phyloP scores from a whole-genome alignment of 2,113 vertebrate species.

The Gymnobelideus leadbeateri region DNA sequence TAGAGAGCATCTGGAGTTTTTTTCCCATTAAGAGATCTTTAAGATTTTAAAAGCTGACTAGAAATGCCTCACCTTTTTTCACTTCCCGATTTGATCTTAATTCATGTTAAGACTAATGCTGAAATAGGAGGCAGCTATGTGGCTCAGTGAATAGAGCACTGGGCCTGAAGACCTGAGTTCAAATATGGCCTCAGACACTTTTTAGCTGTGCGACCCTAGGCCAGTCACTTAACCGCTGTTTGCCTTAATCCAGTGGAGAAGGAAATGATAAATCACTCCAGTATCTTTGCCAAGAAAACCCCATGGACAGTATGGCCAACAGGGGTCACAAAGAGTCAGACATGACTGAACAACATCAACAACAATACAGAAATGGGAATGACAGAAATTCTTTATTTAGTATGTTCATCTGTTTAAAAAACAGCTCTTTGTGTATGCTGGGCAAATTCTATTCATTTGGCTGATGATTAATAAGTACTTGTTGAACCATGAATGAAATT shows the following conservation, averaged over 20 bases:
- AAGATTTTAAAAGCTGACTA: neutral
- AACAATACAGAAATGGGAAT: neutral
- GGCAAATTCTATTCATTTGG: neutral
- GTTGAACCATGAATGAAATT: constrained; percentile 1
- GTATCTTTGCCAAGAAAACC: neutral
- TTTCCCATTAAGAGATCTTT: neutral
- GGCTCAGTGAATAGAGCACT: neutral
- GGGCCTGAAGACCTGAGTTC: neutral
- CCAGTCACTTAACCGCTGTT: neutral
- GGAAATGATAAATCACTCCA: neutral
- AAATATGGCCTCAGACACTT: neutral
- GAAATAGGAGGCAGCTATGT: neutral
- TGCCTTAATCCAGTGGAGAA: neutral
- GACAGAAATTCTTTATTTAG: neutral
- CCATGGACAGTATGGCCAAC: neutral
- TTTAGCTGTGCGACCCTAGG: neutral
- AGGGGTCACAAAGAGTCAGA: neutral
- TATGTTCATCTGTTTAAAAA: neutral
- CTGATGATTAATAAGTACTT: neutral
- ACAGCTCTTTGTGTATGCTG: neutral
- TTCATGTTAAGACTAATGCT: neutral
- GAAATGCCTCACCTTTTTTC: neutral
- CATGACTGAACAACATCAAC: neutral
- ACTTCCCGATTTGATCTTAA: neutral
- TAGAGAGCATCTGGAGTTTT: neutral